These are phyloP conservation scores for Chironomus riparius DNA, from an alignment of 2,888 invertebrate genomes.

Conservation along the genomic window DNA sequence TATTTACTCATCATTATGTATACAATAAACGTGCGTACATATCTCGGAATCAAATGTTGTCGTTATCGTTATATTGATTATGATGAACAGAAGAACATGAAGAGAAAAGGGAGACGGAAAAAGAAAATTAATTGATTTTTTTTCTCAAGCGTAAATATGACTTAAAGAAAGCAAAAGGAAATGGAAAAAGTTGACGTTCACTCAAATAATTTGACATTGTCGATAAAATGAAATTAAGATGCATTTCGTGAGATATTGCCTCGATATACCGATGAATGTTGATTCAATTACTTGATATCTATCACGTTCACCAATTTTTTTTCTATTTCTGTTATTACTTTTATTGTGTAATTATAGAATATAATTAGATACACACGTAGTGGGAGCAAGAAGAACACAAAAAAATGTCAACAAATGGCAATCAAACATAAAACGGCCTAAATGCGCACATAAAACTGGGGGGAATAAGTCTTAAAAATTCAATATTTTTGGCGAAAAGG, in stretches of 20 bases:
- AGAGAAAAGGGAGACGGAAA: no score
- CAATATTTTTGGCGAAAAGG: neutral
- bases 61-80: no score
- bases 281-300: neutral
- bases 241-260: neutral
- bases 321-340: neutral
- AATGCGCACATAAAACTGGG: neutral
- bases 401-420: neutral
- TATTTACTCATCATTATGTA: no score
- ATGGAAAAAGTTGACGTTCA: no score
- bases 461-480: neutral
- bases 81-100: no score
- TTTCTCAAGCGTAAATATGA: no score
- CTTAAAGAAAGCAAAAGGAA: no score
- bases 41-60: no score
- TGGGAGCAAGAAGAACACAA: neutral
- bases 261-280: neutral
- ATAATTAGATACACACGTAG: neutral
- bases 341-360: slow-evolving; percentile 17
- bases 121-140: no score
- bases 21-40: no score
- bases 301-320: no score
- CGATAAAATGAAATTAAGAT: neutral
- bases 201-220: neutral
- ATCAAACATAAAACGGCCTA: neutral